Conservation (phyloP, 2,113 vertebrate species). For the Psephotus haematonotus region DNA sequence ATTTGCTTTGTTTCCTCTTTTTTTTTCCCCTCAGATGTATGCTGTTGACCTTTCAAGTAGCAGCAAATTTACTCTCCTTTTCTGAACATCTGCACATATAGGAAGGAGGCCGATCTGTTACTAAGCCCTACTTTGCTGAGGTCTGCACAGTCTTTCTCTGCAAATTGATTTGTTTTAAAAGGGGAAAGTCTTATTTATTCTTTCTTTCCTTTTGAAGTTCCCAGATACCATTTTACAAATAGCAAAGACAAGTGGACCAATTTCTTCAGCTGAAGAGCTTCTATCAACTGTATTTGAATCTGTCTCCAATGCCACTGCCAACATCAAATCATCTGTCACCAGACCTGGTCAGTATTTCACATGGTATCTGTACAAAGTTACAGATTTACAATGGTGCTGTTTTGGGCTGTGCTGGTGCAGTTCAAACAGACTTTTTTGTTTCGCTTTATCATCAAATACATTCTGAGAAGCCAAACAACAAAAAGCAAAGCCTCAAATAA, state of each 20-base stretch:
- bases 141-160: background rate
- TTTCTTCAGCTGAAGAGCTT: constrained; percentile 61
- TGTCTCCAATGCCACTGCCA: constrained; percentile 3
- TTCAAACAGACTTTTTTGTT: background rate
- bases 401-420: background rate
- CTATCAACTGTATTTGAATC: constrained; percentile 71
- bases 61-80: background rate
- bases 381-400: background rate
- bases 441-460: background rate
- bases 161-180: background rate
- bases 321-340: background rate
- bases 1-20: background rate
- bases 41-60: background rate
- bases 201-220: constrained; percentile 68
- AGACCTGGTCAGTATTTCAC: constrained; percentile 63
- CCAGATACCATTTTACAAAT: constrained; percentile 70
- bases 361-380: background rate
- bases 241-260: background rate
- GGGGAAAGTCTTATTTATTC: background rate
- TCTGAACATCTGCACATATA: background rate
- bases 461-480: background rate
- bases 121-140: background rate
- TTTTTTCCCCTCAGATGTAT: background rate
- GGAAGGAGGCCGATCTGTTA: background rate
- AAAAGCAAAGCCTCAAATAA: background rate